Evolutionary conservation across 2,797 vertebrate species (phyloP).

Genomic region (Sebastes hubbsi): DNA sequence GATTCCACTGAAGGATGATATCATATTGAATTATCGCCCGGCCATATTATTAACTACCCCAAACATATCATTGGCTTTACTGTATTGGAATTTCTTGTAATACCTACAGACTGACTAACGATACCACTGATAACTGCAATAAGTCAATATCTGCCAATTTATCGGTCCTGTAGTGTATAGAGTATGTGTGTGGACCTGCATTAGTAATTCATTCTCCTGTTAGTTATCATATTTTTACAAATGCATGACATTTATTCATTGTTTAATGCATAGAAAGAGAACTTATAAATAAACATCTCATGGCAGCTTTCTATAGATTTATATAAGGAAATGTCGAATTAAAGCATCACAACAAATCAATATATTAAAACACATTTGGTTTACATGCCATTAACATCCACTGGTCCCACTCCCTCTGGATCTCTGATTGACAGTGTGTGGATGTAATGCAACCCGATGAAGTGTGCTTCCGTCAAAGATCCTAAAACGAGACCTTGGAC

Average conservation of each 20-base stretch:
- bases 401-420: background rate
- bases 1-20: too few species aligned
- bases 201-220: background rate
- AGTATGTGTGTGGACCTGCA: background rate
- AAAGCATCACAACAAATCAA: background rate
- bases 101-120: background rate
- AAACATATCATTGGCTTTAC: background rate
- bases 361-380: background rate
- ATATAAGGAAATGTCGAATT: background rate
- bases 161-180: background rate
- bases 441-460: slow-evolving; percentile 7
- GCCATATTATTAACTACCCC: background rate
- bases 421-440: background rate
- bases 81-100: background rate
- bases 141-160: background rate
- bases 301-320: background rate
- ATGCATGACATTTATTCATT: background rate
- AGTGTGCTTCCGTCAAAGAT: slow-evolving; percentile 8
- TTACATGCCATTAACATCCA: background rate
- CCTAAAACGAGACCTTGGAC: slow-evolving; percentile 31
- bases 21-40: too few species aligned
- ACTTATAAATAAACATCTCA: background rate
- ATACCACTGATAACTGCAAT: background rate
- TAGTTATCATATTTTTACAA: background rate
- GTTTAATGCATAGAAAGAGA: background rate